Evolutionary conservation across 2,797 vertebrate species (phyloP).

Genomic region (Melopsittacus undulatus): DNA sequence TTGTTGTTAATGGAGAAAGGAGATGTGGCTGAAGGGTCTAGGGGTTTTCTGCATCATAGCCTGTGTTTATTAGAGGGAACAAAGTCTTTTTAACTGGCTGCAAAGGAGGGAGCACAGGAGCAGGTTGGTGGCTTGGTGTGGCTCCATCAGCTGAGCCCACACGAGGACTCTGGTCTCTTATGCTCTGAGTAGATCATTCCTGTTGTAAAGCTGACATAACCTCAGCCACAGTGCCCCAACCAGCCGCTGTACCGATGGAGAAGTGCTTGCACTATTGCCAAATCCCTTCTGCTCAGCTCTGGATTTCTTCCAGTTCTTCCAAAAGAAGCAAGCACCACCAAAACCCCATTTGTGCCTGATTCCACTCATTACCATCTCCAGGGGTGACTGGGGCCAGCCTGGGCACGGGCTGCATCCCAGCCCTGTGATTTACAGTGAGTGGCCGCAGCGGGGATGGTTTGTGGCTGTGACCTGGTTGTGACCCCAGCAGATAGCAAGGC

Average conservation of each 20-base stretch:
- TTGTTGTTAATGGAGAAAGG: background rate
- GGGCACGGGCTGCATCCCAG: background rate
- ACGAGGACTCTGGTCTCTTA: fast-evolving
- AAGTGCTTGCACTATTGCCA: fast-evolving
- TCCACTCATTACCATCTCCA: background rate
- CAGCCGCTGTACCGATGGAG: fast-evolving
- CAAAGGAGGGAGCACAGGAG: no score
- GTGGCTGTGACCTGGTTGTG: slow-evolving; percentile 84
- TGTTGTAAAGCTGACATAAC: fast-evolving
- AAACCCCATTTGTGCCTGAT: background rate
- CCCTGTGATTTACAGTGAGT: slow-evolving; percentile 78
- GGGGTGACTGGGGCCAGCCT: slow-evolving; percentile 33
- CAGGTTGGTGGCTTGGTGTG: background rate
- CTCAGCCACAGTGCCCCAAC: background rate
- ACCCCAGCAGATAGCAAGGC: slow-evolving; percentile 81
- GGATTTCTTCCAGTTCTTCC: background rate
- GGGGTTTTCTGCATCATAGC: background rate
- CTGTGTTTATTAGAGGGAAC: background rate
- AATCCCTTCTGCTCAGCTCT: background rate
- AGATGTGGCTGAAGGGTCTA: background rate
- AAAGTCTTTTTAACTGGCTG: background rate
- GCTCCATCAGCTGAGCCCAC: fast-evolving
- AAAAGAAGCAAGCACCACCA: background rate
- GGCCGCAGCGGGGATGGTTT: slow-evolving; percentile 77
- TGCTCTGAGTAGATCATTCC: fast-evolving